These are phyloP conservation scores for Salarias fasciatus DNA, from an alignment of 2,797 vertebrate species.

Conservation along the genomic window DNA sequence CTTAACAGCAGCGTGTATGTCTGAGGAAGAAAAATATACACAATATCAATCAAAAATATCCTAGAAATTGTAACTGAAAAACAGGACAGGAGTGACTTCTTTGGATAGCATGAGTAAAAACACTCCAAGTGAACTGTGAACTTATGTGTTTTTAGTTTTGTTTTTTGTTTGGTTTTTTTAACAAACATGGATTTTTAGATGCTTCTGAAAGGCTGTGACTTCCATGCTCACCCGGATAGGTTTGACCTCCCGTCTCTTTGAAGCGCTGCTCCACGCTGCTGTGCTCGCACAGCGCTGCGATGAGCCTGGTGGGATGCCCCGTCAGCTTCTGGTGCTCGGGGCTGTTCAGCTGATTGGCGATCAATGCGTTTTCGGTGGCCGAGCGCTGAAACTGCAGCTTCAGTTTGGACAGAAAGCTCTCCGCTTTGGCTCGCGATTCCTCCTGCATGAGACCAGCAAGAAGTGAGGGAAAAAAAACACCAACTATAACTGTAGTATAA, in stretches of 20 bases:
- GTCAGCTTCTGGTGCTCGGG: constrained; percentile 84
- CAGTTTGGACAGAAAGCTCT: constrained; percentile 87
- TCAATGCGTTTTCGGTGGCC: constrained; percentile 89
- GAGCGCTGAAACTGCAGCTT: constrained; percentile 88
- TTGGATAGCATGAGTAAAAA: no score
- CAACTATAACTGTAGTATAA: no score
- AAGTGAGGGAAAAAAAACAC: no score
- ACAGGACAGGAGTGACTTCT: no score
- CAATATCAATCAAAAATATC: neutral
- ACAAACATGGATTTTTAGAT: neutral
- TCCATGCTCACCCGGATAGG: constrained; percentile 86
- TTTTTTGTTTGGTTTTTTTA: no score
- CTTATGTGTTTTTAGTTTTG: no score
- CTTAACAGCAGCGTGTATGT: constrained; percentile 89
- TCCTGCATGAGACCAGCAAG: constrained; percentile 59
- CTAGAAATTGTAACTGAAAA: no score
- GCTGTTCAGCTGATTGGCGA: constrained; percentile 80
- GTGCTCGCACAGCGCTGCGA: constrained; percentile 90
- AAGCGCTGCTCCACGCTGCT: constrained; percentile 86
- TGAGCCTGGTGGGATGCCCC: constrained; percentile 87
- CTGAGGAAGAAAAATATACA: constrained; percentile 64
- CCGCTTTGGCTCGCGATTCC: constrained; percentile 73
- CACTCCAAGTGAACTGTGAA: no score
- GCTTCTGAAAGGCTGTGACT: neutral
- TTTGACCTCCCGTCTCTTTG: constrained; percentile 79